These are phyloP conservation scores for Sebastolobus altivelis DNA, from an alignment of 2,797 vertebrate species.

Conservation along the genomic window DNA sequence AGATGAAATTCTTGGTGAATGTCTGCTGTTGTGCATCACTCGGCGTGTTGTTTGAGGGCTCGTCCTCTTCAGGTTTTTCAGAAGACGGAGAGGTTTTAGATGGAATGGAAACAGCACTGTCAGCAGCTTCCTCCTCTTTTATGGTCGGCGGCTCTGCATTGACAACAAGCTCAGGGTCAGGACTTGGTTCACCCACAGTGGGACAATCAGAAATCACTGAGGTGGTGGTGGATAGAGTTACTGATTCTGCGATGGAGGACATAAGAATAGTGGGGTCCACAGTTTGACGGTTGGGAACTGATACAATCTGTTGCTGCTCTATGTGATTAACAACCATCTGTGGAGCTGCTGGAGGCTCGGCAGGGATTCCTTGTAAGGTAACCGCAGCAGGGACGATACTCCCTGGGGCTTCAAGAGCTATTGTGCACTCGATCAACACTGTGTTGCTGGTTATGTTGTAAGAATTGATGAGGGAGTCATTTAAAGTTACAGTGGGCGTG, in stretches of 20 bases:
- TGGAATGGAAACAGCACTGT: constrained; percentile 23
- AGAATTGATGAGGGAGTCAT: constrained; percentile 80
- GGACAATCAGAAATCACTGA: constrained; percentile 58
- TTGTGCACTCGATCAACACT: constrained; percentile 87
- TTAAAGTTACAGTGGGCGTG: constrained; percentile 73
- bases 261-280: constrained; percentile 63
- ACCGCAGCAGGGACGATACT: constrained; percentile 70
- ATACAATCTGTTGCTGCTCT: constrained; percentile 73
- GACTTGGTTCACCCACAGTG: constrained; percentile 27
- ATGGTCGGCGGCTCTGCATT: constrained; percentile 36
- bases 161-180: constrained; percentile 36
- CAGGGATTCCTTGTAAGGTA: constrained; percentile 67
- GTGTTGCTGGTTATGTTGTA: constrained; percentile 84
- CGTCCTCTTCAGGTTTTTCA: constrained; percentile 62
- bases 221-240: constrained; percentile 54
- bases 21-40: constrained; percentile 78
- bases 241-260: constrained; percentile 68
- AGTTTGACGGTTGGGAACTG: constrained; percentile 61
- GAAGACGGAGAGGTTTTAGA: constrained; percentile 48
- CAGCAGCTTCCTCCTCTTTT: constrained; percentile 63
- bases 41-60: constrained; percentile 35
- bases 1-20: constrained; percentile 94
- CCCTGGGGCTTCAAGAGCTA: constrained; percentile 81
- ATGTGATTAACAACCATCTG: constrained; percentile 76
- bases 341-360: constrained; percentile 62